Evolutionary conservation across 2,797 vertebrate species (phyloP), one percentile per base, ranked within the genome.

Genomic region (Lacerta bilineata): DNA sequence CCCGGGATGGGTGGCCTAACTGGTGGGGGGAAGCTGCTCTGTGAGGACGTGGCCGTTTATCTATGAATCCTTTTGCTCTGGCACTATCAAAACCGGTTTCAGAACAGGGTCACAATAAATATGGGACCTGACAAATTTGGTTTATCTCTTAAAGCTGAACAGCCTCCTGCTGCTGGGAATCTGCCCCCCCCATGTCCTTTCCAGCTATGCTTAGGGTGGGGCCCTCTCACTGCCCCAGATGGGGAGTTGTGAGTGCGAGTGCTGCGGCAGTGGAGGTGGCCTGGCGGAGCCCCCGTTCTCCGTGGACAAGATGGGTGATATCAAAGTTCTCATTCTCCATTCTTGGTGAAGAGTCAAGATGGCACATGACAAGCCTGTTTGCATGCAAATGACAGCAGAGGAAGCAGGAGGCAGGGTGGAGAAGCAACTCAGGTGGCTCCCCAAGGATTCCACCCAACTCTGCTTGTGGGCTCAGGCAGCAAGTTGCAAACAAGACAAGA

Each of bases 401-500:
- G 79, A 82, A 87, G 72, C 75, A 15, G 81, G 91, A 89, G 83
- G 68, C 29, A 9, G 13, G 33, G 33, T 9, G 80, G 20, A 25
- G 79, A 83, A 8, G 61, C 1, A 0, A 0, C 86, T 59, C 43
- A 33, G 46, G 74, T 64, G 78, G 55, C 79, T 64, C 83, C 77
- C 41, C 3, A 25, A 75, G 55, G 50, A 39, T 50, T 36, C 50
- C n/a, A 20, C 36, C 89, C 4, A 29, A 0, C 75, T 46, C 75
- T 46, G 25, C 75, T 25, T 61, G 66, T 1, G 27, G 81, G 64
- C 17, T 5, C 59, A 27, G 9, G 82, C 59, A 46, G 8, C n/a
- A 1, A 0, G 0, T 20, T 0, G 5, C 0, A 0, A 0, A 2
- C 11, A 41, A n/a, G 27, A 11, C 3, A 10, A 39, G 3, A 5